Base-by-base conservation (phyloP, 2,888 invertebrate genomes). In the Zhengitettix transpicula region DNA sequence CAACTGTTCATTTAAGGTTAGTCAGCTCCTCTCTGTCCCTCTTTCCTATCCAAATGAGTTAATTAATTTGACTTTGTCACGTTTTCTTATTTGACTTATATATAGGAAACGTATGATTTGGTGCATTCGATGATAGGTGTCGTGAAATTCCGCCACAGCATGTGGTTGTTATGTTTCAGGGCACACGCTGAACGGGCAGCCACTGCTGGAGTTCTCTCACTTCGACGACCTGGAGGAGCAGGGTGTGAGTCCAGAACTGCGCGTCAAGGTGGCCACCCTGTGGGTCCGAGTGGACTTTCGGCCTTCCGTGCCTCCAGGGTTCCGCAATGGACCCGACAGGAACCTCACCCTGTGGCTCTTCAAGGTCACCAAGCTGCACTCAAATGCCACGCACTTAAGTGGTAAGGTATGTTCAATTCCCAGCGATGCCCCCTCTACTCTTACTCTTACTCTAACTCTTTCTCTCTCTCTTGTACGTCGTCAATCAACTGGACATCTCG, bases 201-300 rank as follows among this genome's bases (percentile, higher is more conserved):
- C 87, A 61, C 77, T 92, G 67, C 79, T 93, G 67, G 90, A 92
- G 73, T 93, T 93, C 75, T 82, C 87, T 60, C 82, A 87, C 69
- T 81, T 83, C 65, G 78, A 79, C 65, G 82, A 83, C 61, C 67
- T 66, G 28, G 57, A 60, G 16, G 67, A 68, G 14, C 70, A 69
- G 67, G 70, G 68, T 67, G 75, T 75, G 57, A 71, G 71, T 61
- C 77, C 80, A 60, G 85, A 84, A 66, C 77, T 89, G 66, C 78
- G 82, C 65, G 87, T 92, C 66, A 83, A 84, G 66, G 82, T 84
- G 65, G 91, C 91, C 42, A 84, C 84, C 66, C 79, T 93, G 65
- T 88, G 91, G 84, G 81, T 83, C 63, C 77, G 81, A 67, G 78
- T 91, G 65, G 82, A 82, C 66, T 70, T 78, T 62, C 74, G 76